phyloP scores from a whole-genome alignment of 1,140 invertebrate species.

The Diorhabda carinulata region DNA sequence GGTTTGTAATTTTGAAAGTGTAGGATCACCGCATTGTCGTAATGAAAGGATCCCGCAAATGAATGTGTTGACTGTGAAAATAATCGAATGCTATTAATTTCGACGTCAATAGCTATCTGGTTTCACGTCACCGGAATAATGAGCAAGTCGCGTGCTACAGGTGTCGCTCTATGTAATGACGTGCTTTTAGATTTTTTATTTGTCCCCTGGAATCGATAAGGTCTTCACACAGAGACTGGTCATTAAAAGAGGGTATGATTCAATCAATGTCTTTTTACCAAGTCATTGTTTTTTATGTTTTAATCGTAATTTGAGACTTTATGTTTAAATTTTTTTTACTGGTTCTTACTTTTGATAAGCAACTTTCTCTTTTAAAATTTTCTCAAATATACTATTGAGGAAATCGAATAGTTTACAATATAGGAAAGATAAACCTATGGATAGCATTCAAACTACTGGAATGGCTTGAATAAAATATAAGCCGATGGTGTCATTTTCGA shows the following conservation, averaged over 20 bases:
- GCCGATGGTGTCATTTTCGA: no score
- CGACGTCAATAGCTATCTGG: conserved; percentile 38
- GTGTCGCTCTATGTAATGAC: conserved; percentile 36
- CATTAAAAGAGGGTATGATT: background rate
- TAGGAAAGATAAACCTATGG: no score
- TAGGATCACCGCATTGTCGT: background rate
- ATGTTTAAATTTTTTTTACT: no score
- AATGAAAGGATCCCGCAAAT: conserved; percentile 31
- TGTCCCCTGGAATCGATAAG: conserved; percentile 23
- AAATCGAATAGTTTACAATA: no score
- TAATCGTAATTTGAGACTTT: no score
- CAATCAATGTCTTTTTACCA: background rate
- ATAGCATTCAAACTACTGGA: no score
- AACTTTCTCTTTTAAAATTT: no score
- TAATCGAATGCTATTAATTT: conserved; percentile 44
- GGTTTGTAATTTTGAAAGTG: background rate
- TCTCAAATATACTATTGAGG: no score
- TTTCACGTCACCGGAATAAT: conserved; percentile 32
- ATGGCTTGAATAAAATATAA: no score
- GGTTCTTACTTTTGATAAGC: no score
- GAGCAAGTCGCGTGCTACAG: conserved; percentile 39
- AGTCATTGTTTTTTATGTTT: no score
- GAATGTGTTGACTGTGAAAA: conserved; percentile 39
- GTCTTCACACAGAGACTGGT: conserved; percentile 9
- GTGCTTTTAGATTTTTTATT: conserved; percentile 31